These are phyloP conservation scores for Labeo catla DNA, from an alignment of 2,113 vertebrate genomes.

Conservation along the genomic window DNA sequence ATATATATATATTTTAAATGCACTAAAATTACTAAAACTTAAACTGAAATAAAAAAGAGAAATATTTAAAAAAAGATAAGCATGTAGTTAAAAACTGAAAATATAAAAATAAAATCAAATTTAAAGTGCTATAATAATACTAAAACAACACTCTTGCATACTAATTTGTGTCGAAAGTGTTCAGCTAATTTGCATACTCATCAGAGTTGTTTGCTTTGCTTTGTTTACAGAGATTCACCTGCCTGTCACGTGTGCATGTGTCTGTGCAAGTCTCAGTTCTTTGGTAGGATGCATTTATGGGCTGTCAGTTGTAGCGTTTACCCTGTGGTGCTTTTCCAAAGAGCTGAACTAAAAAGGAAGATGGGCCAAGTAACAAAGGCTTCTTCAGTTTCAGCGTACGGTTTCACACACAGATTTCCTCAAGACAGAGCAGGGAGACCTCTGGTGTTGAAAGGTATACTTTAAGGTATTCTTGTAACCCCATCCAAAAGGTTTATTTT, in stretches of 20 bases:
- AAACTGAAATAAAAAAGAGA: too few relatives aligned
- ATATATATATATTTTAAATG: too few relatives aligned
- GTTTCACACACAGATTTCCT: neutral
- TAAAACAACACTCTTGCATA: neutral
- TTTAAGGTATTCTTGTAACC: conserved; percentile 9
- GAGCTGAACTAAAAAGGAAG: neutral
- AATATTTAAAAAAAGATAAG: too few relatives aligned
- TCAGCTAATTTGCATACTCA: neutral
- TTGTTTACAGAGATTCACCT: conserved; percentile 9
- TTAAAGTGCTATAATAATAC: too few relatives aligned
- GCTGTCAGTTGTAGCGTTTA: conserved; percentile 19
- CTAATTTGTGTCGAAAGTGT: neutral
- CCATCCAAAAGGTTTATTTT: neutral
- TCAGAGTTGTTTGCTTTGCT: neutral
- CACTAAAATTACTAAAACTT: too few relatives aligned
- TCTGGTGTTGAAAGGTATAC: conserved; percentile 49
- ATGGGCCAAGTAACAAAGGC: neutral
- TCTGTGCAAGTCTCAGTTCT: conserved; percentile 54
- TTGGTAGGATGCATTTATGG: neutral
- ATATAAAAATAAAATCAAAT: too few relatives aligned
- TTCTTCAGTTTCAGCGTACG: conserved; percentile 27
- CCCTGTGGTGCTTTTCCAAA: conserved; percentile 27
- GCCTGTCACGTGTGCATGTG: conserved; percentile 33
- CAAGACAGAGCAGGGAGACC: conserved; percentile 39
- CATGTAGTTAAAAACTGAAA: too few relatives aligned